These are phyloP conservation scores for Crocuta crocuta DNA, from an alignment of 2,113 vertebrate genomes.

Conservation along the genomic window DNA sequence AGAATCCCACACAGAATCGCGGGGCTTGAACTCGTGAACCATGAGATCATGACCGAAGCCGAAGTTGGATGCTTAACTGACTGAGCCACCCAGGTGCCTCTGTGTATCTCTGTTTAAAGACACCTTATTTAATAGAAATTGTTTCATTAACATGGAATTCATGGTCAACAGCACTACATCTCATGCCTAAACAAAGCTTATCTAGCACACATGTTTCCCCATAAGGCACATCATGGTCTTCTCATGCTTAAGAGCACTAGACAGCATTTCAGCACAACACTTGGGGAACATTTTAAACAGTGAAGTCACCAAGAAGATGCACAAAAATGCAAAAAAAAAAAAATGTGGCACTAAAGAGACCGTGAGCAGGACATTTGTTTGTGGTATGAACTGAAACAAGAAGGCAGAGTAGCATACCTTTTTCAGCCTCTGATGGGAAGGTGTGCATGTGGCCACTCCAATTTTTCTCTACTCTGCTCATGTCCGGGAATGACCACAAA, in stretches of 20 bases:
- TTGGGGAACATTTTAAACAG: not conserved
- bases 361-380: not conserved
- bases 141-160: not conserved
- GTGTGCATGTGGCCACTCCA: accelerated
- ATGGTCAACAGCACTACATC: not conserved
- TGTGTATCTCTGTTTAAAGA: not conserved
- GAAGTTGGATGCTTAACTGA: too few relatives aligned
- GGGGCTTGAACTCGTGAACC: too few relatives aligned
- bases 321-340: not conserved
- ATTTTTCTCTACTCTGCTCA: not conserved
- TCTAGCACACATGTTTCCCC: not conserved
- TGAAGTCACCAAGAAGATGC: not conserved
- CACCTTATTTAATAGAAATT: not conserved
- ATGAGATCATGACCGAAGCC: too few relatives aligned
- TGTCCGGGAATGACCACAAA: not conserved
- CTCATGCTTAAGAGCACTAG: not conserved
- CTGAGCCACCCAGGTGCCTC: too few relatives aligned
- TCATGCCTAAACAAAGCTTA: not conserved
- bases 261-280: not conserved
- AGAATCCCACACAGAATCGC: too few relatives aligned
- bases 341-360: not conserved
- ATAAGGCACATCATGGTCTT: not conserved
- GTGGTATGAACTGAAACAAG: not conserved
- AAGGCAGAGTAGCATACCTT: not conserved
- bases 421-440: not conserved